Base-by-base conservation (phyloP, 2,113 vertebrate genomes). In the Syngnathus floridae region DNA sequence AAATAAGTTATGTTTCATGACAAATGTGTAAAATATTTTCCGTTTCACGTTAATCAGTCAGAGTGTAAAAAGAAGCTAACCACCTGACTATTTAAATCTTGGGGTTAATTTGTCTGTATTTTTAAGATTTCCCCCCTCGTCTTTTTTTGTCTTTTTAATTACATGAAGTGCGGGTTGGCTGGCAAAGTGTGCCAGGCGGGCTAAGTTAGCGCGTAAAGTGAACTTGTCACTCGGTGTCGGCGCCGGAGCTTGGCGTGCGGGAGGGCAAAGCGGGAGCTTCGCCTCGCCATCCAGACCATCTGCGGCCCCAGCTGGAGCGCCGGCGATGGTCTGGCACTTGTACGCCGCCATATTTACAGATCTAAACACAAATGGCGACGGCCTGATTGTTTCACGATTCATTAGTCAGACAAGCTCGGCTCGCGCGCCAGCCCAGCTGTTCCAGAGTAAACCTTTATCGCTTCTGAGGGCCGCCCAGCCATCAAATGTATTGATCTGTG, bases 331-430 rank as follows among this genome's bases (percentile, higher is more conserved):
- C 96, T 99, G 97, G 96, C 96, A 98, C 95, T 97, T 98, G 95
- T 96, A 95, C 94, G 93, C 93, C 93, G 94, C 95, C 97, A 98
- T 99, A 99, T 98, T 99, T 98, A 99, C 97, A 98, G 95, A 99
- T 98, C 97, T 96, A 96, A 99, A 99, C 96, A 99, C 96, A 98
- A 99, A 99, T 95, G 96, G 96, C 95, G 94, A 95, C 93, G 95
- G 97, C 96, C 95, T 96, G 97, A 99, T 97, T 98, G 95, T 99
- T 99, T 99, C 97, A 98, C 96, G 95, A 98, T 99, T 99, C 97
- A 99, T 99, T 99, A 99, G 95, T 97, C 95, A 97, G 97, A 98
- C 96, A 99, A 95, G 95, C 93, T 94, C 94, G 93, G 91, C 93
- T 94, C 92, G 90, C 91, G 92, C 90, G 93, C 95, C 95, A 95